Base-by-base conservation (phyloP, 1,140 invertebrate genomes). In the Zophobas morio region DNA sequence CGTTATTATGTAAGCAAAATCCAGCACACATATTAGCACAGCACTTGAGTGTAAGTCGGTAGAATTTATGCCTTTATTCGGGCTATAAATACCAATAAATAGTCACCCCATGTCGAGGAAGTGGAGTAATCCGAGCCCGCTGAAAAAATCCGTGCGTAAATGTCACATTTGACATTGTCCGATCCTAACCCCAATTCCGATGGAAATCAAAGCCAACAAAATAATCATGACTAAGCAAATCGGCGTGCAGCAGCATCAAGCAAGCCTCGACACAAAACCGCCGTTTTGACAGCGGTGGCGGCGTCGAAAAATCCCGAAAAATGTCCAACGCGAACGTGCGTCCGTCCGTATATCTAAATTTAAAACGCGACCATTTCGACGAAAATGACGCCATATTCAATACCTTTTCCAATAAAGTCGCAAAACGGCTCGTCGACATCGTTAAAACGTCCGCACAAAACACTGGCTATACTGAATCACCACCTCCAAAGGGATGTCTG, bases 371-470 rank as follows among this genome's bases (percentile, higher is more conserved):
- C 70, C 79, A 49, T 20, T 36, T 47, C 37, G 78, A 83, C 78
- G 85, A 81, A 84, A 86, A 86, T 85, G 89, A 88, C 89, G 89
- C 89, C 89, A 90, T 90, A 89, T 90, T 90, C 87, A 85, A 82
- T 86, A 84, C 85, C 84, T 86, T 85, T 84, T 82, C 76, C 39
- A 81, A 84, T 84, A 85, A 80, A 76, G 54, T 49, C 70, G 77
- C 75, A 83, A 84, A 84, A 86, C 81, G 70, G 78, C 75, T 74
- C 76, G 73, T 71, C 74, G 51, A 82, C 85, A 85, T 86, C 81
- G 84, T 82, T 76, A 81, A 72, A 53, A 80, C 60, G 73, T 74
- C 75, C 63, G 60, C 76, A 80, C 79, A 75, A 79, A 75, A 53
- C 75, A 81, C 70, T 74, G 36, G 47, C 70, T 75, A 78, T 75